Conservation (phyloP, 2,888 invertebrate genomes). For the Kuschelorhynchus macadamiae region DNA sequence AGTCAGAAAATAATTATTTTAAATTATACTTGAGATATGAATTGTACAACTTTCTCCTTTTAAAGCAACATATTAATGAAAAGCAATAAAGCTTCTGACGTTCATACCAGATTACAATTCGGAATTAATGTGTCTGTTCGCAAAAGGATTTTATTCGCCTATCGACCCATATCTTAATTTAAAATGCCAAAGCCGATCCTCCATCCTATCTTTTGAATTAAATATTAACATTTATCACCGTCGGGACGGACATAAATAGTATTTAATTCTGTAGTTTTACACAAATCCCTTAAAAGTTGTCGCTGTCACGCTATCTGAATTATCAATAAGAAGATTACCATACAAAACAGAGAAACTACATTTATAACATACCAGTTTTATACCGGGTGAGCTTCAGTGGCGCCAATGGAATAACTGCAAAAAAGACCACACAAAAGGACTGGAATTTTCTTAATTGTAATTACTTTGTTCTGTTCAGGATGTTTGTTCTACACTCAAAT, state of each 20-base stretch:
- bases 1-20: no score
- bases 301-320: slow-evolving; percentile 47
- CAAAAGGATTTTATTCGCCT: neutral
- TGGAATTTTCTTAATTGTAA: neutral
- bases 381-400: neutral
- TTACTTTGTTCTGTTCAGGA: neutral
- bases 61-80: no score
- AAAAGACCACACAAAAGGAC: neutral
- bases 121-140: no score
- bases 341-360: slow-evolving; percentile 42
- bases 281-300: slow-evolving; percentile 42
- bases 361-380: slow-evolving; percentile 2
- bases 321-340: slow-evolving; percentile 46
- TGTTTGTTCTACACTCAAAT: neutral
- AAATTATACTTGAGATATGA: no score
- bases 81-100: no score
- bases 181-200: slow-evolving; percentile 30
- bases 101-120: no score
- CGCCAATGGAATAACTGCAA: neutral
- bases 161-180: slow-evolving; percentile 27
- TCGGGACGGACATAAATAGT: slow-evolving; percentile 30
- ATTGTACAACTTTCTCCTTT: no score
- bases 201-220: slow-evolving; percentile 33
- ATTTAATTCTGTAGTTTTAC: slow-evolving; percentile 33
- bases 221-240: slow-evolving; percentile 39